Percentiles rank a stretch among this genome's conserved stretches.
Evolutionary conservation across 35 echinoderm and acorn worm species (phyloP).

Genomic region (Acanthaster planci): DNA sequence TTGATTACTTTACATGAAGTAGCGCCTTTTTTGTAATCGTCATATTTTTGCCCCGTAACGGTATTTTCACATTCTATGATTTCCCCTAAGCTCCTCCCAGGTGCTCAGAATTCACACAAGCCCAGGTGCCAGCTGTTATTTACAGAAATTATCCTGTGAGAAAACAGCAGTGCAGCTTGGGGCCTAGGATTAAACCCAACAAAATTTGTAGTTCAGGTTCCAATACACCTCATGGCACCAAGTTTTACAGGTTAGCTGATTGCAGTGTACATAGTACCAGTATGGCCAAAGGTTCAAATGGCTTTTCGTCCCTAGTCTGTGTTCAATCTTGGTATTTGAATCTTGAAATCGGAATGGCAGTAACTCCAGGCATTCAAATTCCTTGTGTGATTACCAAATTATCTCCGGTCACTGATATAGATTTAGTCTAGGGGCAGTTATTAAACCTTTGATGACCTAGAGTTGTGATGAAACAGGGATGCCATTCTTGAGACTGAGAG

Average conservation of each 20-base stretch:
- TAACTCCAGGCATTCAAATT: conserved; percentile 9
- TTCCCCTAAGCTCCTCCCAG: no score
- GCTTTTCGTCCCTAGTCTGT: no score
- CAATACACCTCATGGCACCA: neutral
- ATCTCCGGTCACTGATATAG: neutral
- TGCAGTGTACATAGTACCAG: neutral
- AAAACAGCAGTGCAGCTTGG: neutral
- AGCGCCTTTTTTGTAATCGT: no score
- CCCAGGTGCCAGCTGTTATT: neutral
- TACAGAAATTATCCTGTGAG: neutral
- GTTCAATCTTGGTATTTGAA: no score
- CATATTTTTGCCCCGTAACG: no score
- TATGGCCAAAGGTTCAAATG: no score
- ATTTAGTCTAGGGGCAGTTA: neutral
- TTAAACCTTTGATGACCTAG: neutral
- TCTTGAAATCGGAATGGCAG: neutral
- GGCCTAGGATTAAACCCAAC: neutral
- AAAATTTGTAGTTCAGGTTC: no score
- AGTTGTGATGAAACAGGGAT: neutral
- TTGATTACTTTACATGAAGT: no score
- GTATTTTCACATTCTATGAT: no score
- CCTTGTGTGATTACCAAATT: conserved; percentile 15
- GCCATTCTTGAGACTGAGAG: no score
- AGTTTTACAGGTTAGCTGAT: neutral
- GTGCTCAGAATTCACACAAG: neutral